phyloP scores from a whole-genome alignment of 2,888 invertebrate species.

The Leptarthrus brevirostris region DNA sequence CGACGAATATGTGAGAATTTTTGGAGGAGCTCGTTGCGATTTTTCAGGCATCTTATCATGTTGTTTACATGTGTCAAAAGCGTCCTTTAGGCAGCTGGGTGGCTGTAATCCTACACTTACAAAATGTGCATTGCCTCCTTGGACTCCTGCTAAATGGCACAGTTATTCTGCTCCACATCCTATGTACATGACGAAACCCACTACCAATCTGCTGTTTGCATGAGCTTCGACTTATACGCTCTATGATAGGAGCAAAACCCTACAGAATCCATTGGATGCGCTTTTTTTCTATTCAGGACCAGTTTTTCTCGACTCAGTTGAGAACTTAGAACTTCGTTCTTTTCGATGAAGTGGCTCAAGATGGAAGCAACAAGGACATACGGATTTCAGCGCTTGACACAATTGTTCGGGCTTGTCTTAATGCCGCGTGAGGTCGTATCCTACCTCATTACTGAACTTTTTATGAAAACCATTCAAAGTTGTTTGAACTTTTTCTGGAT shows the following conservation, averaged over 20 bases:
- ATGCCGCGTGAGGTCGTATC: conserved; percentile 1
- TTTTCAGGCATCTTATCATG: conserved; percentile 9
- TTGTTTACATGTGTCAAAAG: conserved; percentile 41
- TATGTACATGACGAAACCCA: not conserved
- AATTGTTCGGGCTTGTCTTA: conserved; percentile 32
- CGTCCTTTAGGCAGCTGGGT: conserved; percentile 7
- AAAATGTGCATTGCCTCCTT: conserved; percentile 26
- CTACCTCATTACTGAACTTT: conserved; percentile 30
- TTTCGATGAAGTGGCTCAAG: conserved; percentile 23
- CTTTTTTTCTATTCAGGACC: conserved; percentile 18
- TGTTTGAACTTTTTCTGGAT: not conserved
- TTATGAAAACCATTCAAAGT: not conserved
- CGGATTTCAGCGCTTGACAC: conserved; percentile 43
- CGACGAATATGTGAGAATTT: not conserved
- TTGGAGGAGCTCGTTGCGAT: conserved; percentile 4
- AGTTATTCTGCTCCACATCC: conserved; percentile 35
- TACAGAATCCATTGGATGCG: conserved; percentile 31
- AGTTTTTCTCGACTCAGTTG: conserved; percentile 20
- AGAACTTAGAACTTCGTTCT: conserved; percentile 30
- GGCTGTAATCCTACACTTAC: conserved; percentile 34
- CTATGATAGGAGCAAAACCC: conserved; percentile 7
- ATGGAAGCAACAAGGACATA: conserved; percentile 37
- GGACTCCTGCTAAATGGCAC: conserved; percentile 34
- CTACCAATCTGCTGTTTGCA: conserved; percentile 32
- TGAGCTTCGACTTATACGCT: conserved; percentile 30